Conservation (phyloP, 2,888 invertebrate genomes). For the Agelastica alni region DNA sequence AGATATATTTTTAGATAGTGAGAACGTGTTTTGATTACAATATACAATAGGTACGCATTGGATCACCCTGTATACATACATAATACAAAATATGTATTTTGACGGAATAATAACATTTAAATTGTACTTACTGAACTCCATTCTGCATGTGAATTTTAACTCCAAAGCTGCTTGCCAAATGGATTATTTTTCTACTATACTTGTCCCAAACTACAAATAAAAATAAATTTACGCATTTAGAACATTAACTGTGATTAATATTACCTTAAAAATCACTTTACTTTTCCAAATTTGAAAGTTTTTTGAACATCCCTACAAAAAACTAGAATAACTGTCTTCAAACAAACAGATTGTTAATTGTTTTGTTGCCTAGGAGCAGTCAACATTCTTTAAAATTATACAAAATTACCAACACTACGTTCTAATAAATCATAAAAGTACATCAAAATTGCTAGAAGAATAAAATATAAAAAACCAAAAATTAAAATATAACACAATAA, state of each 20-base stretch:
- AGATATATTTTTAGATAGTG: too few species aligned
- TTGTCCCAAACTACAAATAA: slow-evolving; percentile 29
- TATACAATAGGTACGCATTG: too few species aligned
- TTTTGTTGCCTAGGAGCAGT: slow-evolving; percentile 46
- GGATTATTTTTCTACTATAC: slow-evolving; percentile 30
- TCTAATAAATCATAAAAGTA: slow-evolving; percentile 24
- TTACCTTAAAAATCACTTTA: slow-evolving; percentile 31
- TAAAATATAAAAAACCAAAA: slow-evolving; percentile 21
- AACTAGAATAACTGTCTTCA: slow-evolving; percentile 41
- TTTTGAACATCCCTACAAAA: slow-evolving; percentile 39
- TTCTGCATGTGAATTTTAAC: slow-evolving; percentile 26
- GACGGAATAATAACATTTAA: background rate
- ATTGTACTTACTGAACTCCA: slow-evolving; percentile 24
- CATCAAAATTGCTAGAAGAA: slow-evolving; percentile 20
- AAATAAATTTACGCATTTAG: background rate
- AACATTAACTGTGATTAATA: background rate
- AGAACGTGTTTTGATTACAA: too few species aligned
- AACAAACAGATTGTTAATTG: slow-evolving; percentile 46
- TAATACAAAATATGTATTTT: too few species aligned
- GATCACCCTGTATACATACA: too few species aligned
- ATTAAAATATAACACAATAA: slow-evolving; percentile 26
- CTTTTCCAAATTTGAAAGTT: slow-evolving; percentile 30
- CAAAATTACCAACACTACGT: slow-evolving; percentile 11
- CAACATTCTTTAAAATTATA: slow-evolving; percentile 21
- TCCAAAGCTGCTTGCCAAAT: slow-evolving; percentile 25